Evolutionary conservation across 2,113 vertebrate genomes (phyloP), one percentile per base, ranked within the genome.

Genomic region (Mohoua ochrocephala): DNA sequence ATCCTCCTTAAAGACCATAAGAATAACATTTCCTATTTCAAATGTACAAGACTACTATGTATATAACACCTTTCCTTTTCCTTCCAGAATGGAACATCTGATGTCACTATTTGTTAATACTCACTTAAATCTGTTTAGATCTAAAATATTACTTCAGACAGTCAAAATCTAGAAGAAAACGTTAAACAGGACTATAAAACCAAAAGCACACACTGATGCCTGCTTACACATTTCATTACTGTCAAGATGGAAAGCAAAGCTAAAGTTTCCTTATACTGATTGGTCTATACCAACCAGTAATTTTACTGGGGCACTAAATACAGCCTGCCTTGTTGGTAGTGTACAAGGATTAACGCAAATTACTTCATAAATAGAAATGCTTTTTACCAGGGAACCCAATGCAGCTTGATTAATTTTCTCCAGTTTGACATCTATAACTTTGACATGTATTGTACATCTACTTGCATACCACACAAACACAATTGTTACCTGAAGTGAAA

Each of bases 221-320:
- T 76, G 69, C 44, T 89, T 93, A 79, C 74, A 92, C 10, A 26
- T 94, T 96, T 79, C 59, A 28, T 95, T 91, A 97, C 67, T 89
- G 76, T 73, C 69, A 84, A 91, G 83, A 93, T 56, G 75, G 87
- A 95, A 93, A 96, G 52, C 80, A 96, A 96, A 86, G 68, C 56
- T 91, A 45, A 91, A 93, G 89, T 94, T 96, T 96, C 52, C 84
- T 87, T 94, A 60, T 37, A 96, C 93, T n/a, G n/a, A n/a, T n/a
- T n/a, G n/a, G n/a, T n/a, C n/a, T 65, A 87, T 54, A 42, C 15
- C 44, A 71, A 95, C 75, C 71, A 94, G 60, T 89, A 92, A 82
- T 73, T 97, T 89, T 93, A 96, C 37, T 93, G 89, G 76, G 91
- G 78, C 77, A 87, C 47, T 94, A 93, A 92, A 97, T 84, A 95